Percentiles rank a stretch among this genome's conserved stretches.
Conservation (phyloP, 2,113 vertebrate genomes). For the Etheostoma cragini region DNA sequence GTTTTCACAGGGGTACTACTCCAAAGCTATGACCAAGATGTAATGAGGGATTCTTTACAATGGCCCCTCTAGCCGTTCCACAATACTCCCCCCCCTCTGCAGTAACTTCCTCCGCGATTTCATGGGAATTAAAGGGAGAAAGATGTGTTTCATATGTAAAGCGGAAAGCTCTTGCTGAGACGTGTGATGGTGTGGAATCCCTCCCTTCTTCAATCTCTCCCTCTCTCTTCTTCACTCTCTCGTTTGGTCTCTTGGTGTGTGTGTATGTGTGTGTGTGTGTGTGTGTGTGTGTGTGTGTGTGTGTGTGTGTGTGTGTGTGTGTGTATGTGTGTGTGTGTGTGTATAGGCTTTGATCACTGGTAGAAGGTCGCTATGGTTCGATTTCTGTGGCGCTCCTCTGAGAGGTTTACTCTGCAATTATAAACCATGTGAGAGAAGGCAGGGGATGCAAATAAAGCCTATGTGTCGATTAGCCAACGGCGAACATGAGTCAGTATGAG, state of each 20-base stretch:
- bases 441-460: conserved; percentile 49
- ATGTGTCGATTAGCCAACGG: conserved; percentile 39
- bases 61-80: conserved; percentile 75
- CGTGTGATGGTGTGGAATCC: conserved; percentile 44
- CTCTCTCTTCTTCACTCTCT: conserved; percentile 41
- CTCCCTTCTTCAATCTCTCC: conserved; percentile 18
- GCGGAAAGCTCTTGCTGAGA: conserved; percentile 61
- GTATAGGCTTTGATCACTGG: conserved; percentile 78
- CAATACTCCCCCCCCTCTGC: conserved; percentile 48
- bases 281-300: no score
- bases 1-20: conserved; percentile 72
- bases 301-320: no score
- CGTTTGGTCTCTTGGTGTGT: conserved; percentile 18
- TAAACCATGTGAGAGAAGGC: conserved; percentile 61
- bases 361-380: conserved; percentile 79
- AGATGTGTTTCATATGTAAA: conserved; percentile 81
- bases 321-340: no score
- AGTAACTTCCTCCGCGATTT: conserved; percentile 77
- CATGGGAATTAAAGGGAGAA: conserved; percentile 78
- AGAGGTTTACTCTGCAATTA: conserved; percentile 71
- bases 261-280: no score
- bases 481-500: conserved; percentile 35
- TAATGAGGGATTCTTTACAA: conserved; percentile 78
- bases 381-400: conserved; percentile 71
- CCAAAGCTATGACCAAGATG: conserved; percentile 71